Evolutionary conservation across 2,888 invertebrate species (phyloP).

Genomic region (Zaprionus bogoriensis): DNA sequence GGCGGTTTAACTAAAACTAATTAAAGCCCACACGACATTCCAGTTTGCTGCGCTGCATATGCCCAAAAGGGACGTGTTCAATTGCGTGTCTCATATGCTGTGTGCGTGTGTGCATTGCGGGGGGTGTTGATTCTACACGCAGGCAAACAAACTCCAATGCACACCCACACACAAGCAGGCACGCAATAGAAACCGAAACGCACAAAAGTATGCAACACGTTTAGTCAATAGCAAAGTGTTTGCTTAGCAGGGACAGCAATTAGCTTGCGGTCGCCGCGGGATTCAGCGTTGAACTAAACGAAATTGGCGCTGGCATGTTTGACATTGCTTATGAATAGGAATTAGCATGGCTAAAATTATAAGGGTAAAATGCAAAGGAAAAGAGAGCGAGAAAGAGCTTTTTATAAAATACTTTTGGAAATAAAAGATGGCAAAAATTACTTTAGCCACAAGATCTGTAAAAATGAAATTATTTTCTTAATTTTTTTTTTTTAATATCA

Average conservation of each 20-base stretch:
- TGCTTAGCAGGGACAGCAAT: constrained; percentile 48
- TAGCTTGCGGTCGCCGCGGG: constrained; percentile 41
- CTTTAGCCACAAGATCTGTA: too few relatives aligned
- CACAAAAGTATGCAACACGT: constrained; percentile 38
- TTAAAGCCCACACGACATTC: constrained; percentile 49
- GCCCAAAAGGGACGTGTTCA: background rate
- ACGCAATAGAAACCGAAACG: background rate
- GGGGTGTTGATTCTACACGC: constrained; percentile 10
- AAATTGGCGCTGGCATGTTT: too few relatives aligned
- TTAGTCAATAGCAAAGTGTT: constrained; percentile 34
- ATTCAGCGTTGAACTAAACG: background rate
- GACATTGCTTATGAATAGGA: too few relatives aligned
- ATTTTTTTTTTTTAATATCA: too few relatives aligned
- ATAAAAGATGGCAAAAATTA: too few relatives aligned
- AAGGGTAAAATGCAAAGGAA: too few relatives aligned
- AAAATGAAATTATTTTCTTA: too few relatives aligned
- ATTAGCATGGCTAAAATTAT: too few relatives aligned
- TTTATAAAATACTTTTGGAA: too few relatives aligned
- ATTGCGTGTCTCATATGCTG: constrained; percentile 5
- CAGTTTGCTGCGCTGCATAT: background rate
- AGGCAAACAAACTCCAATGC: background rate
- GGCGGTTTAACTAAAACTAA: constrained; percentile 55
- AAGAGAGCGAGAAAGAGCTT: too few relatives aligned
- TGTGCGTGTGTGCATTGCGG: background rate
- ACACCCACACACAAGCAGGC: background rate